phyloP scores from a whole-genome alignment of 2,888 invertebrate genomes.

The Oeneis ivallda region DNA sequence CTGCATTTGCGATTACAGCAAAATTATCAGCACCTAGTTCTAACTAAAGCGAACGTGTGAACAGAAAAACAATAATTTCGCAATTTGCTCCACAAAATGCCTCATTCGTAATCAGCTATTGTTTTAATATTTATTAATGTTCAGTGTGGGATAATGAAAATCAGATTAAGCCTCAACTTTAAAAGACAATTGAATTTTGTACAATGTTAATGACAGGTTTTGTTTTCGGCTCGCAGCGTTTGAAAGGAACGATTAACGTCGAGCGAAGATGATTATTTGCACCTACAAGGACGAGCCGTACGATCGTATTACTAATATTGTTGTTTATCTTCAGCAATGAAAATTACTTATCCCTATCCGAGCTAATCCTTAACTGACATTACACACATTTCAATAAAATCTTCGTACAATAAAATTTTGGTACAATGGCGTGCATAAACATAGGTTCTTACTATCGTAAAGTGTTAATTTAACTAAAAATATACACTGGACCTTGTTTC shows the following conservation, averaged over 20 bases:
- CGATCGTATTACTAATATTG: background rate
- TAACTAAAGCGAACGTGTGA: constrained; percentile 13
- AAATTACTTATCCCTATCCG: no score
- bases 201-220: constrained; percentile 29
- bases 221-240: constrained; percentile 21
- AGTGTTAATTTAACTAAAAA: no score
- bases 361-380: no score
- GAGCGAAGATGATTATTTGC: constrained; percentile 1
- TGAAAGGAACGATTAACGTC: constrained; percentile 24
- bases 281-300: background rate
- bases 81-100: constrained; percentile 34
- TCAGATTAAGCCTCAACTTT: constrained; percentile 30
- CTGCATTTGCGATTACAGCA: background rate
- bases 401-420: no score
- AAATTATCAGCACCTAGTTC: background rate
- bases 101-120: constrained; percentile 33
- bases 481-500: no score
- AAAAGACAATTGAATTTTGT: constrained; percentile 31
- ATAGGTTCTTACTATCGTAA: no score
- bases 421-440: no score
- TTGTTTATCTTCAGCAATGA: background rate
- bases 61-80: constrained; percentile 30
- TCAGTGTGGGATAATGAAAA: constrained; percentile 35
- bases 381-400: no score
- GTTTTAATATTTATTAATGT: constrained; percentile 30